Evolutionary conservation across 1,140 invertebrate species (phyloP).

Genomic region (Drosophila serrata): DNA sequence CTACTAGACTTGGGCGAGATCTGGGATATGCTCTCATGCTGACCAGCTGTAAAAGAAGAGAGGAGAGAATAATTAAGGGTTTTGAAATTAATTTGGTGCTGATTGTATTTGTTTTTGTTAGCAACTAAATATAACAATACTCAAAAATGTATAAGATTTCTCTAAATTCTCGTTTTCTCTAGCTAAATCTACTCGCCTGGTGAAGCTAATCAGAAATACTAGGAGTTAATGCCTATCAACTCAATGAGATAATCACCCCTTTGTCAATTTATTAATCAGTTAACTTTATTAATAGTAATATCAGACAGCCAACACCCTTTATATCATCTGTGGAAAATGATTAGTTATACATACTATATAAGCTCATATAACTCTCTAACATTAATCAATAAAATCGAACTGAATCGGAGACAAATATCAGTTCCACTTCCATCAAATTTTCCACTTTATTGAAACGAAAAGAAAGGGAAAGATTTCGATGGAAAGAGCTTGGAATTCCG

Average conservation of each 20-base stretch:
- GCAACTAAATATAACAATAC: neutral
- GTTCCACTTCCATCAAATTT: neutral
- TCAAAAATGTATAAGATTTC: neutral
- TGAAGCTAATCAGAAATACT: neutral
- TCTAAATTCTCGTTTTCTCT: neutral
- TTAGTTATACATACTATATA: neutral
- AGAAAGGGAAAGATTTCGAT: conserved; percentile 28
- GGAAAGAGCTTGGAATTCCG: conserved; percentile 13
- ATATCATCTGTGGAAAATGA: neutral
- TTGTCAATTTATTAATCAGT: neutral
- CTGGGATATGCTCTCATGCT: conserved; percentile 77
- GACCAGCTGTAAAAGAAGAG: conserved; percentile 57
- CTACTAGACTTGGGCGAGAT: conserved; percentile 83
- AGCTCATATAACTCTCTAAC: neutral
- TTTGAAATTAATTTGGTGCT: neutral
- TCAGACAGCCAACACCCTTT: neutral
- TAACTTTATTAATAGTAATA: no score
- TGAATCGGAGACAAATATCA: neutral
- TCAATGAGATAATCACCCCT: neutral
- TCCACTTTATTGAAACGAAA: neutral
- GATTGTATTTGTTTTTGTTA: neutral
- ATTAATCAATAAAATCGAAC: conserved; percentile 7
- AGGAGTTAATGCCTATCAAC: neutral
- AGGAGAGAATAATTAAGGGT: neutral
- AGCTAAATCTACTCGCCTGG: neutral